Base-by-base conservation (phyloP, 2,113 vertebrate species). In the Heterochromis multidens region DNA sequence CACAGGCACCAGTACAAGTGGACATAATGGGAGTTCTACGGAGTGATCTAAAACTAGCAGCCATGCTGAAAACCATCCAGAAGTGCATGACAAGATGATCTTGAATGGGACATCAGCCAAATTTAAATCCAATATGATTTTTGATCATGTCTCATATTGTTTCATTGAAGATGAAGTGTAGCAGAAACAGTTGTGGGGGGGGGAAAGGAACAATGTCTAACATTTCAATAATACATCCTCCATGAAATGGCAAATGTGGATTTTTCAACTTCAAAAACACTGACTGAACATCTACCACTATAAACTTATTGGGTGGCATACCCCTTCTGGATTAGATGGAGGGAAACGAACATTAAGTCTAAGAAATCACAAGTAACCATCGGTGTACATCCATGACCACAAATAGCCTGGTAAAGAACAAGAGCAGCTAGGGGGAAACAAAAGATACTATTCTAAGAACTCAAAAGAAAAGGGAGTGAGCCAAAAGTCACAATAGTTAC, bases 291-390 rank as follows among this genome's bases (percentile, higher is more conserved):
- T 57, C 23, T 56, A 67, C 25, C 14, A 37, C 5, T 79, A 70
- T 17, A 84, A 81, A 79, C 21, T 61, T 58, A n/a, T 80, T 25
- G 3, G 4, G 31, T 60, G 59, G 16, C 63, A 54, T 79, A 87
- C 59, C 25, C 70, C 27, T 81, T 79, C 80, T 67, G 21, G 43
- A 67, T 67, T 19, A 21, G n/a, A 82, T 86, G 81, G 40, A 62
- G 16, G 60, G 33, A 80, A 65, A 17, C 2, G 6, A 21, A 61
- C 60, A 81, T 40, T 61, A 59, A 65, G 57, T 80, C 49, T 25
- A 52, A 80, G 25, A 85, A 78, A 90, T 86, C 65, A 87, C 25
- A 35, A 65, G 27, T 77, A 60, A 57, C 61, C 19, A 88, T 89
- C 74, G 59, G 40, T 72, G 35, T 76, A 80, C 17, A 27, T 86